Base-by-base conservation (phyloP, 2,888 invertebrate species). In the Gerris lacustris region DNA sequence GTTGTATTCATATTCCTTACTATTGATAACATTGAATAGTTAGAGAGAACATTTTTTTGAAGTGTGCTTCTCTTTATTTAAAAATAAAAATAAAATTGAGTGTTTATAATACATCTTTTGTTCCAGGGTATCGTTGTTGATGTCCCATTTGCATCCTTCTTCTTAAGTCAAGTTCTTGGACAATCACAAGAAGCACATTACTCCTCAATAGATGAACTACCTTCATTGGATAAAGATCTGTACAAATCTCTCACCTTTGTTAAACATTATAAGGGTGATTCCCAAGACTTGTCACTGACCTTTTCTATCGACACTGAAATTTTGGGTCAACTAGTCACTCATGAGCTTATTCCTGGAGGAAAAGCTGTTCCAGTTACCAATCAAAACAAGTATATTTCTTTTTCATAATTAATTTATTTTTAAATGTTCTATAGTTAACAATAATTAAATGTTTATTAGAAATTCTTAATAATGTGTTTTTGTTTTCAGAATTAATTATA, bases 101-200 rank as follows among this genome's bases (percentile, higher is more conserved):
- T 67, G 7, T 67, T 67, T n/a, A 43, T 67, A 44, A 15, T 9
- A 44, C 4, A 44, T 67, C 15, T 67, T 67, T n/a, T 67, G 72
- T 80, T 79, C 0, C 81, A 91, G 89, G 95, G 96, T 43, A 97
- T 98, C 75, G 96, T 98, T 6, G 94, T 98, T 6, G 99, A 99
- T 80, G 96, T 99, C 64, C 98, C 97, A 0, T 96, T 99, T 80
- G 98, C 99, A 0, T 93, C 96, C 55, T 99, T 99, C 82, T 98
- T 99, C 82, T 86, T 99, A 45, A 96, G 94, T 77, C 95, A 97
- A 83, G 89, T 98, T 73, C 84, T 96, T 70, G 96, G 78, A 6
- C 94, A 95, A 81, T 92, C 93, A 6, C 92, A 94, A 76, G 94
- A 93, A 78, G 92, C 94, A 9, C 84, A 94, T 15, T 97, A 98